Evolutionary conservation across 2,113 vertebrate genomes (phyloP).

Genomic region (Cheirogaleus medius): DNA sequence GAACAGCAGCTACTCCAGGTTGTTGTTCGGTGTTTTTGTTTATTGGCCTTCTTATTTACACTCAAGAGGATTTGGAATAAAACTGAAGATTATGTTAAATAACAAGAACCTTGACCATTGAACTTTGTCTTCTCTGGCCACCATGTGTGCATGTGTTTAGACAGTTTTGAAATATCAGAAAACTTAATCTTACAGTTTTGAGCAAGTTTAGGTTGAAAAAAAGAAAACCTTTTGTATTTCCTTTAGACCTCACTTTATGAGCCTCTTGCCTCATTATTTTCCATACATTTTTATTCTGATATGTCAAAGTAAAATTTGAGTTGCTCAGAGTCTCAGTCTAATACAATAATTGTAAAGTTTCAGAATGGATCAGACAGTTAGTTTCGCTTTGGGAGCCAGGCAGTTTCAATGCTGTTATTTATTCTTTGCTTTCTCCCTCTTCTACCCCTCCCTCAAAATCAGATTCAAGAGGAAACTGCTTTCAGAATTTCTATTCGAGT

Average conservation of each 20-base stretch:
- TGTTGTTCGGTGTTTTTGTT: neutral
- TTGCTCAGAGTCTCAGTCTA: neutral
- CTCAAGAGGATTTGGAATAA: neutral
- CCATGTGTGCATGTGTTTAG: neutral
- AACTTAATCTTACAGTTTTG: neutral
- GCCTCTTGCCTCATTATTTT: constrained; percentile 22
- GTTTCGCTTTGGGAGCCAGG: neutral
- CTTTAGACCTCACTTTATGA: constrained; percentile 6
- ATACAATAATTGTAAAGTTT: constrained; percentile 10
- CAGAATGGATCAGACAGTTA: neutral
- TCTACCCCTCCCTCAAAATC: neutral
- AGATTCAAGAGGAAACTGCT: constrained; percentile 12
- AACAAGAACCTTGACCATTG: constrained; percentile 21
- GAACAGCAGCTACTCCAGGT: neutral
- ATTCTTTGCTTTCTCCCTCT: constrained; percentile 21
- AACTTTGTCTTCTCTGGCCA: constrained; percentile 17
- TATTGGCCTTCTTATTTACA: constrained; percentile 7
- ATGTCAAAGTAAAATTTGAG: constrained; percentile 19
- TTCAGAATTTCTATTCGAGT: constrained; percentile 27
- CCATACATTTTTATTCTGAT: neutral
- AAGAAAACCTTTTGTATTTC: neutral
- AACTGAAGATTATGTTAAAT: constrained; percentile 32
- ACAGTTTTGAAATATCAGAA: constrained; percentile 12
- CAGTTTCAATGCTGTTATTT: constrained; percentile 42
- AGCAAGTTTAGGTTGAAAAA: constrained; percentile 5